phyloP scores from a whole-genome alignment of 2,113 vertebrate genomes.

The Colistium nudipinnis region DNA sequence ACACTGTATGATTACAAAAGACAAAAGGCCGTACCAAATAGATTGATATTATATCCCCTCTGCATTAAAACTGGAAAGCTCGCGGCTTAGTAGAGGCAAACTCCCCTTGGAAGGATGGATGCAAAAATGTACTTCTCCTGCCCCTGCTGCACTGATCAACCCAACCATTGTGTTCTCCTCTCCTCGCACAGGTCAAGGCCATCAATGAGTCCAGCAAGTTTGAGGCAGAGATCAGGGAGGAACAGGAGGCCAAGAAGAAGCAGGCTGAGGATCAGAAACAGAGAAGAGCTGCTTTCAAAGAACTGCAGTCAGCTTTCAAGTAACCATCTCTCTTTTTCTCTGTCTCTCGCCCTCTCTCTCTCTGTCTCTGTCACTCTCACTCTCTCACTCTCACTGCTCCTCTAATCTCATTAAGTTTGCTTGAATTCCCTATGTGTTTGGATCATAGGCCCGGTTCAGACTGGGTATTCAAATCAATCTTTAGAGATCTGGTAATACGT shows the following conservation, averaged over 20 bases:
- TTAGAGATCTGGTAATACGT: no score
- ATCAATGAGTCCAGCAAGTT: constrained; percentile 89
- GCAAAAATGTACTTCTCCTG: no score
- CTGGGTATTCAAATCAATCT: no score
- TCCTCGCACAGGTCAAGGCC: constrained; percentile 84
- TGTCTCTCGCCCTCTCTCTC: constrained; percentile 14
- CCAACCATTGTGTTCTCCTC: not conserved
- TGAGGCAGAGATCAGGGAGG: constrained; percentile 93
- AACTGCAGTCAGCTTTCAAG: constrained; percentile 91
- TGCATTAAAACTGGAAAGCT: no score
- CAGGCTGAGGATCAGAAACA: constrained; percentile 91
- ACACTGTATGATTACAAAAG: no score
- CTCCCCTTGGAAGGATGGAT: no score
- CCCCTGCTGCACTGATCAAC: no score
- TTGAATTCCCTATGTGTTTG: constrained; percentile 1
- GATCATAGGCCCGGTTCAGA: no score
- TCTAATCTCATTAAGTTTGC: constrained; percentile 14
- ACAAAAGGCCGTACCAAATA: no score
- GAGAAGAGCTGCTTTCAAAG: constrained; percentile 91
- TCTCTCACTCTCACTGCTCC: constrained; percentile 20
- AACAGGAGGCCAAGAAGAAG: constrained; percentile 93
- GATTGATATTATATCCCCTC: no score
- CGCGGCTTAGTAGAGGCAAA: no score
- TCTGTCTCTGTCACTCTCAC: constrained; percentile 19
- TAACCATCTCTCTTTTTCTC: constrained; percentile 67